phyloP scores from a whole-genome alignment of 2,888 invertebrate species.

The Drepanosiphum platanoidis region DNA sequence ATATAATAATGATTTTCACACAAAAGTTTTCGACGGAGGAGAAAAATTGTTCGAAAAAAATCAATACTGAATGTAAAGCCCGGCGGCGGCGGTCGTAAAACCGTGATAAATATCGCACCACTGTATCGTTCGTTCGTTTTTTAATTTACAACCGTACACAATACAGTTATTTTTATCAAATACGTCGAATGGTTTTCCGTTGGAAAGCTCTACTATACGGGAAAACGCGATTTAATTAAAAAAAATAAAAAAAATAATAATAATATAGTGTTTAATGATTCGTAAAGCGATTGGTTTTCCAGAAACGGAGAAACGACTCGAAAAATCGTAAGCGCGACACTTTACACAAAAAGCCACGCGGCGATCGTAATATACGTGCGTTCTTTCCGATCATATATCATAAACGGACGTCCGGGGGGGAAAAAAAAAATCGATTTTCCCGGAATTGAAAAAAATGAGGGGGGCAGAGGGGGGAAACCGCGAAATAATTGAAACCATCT shows the following conservation, averaged over 20 bases:
- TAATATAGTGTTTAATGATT: too few species aligned
- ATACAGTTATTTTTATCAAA: too few species aligned
- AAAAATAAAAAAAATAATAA: too few species aligned
- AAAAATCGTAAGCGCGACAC: constrained; percentile 1
- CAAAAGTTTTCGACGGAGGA: not conserved
- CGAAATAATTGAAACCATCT: constrained; percentile 52
- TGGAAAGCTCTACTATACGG: too few species aligned
- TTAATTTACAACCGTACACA: too few species aligned
- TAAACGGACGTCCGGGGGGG: not conserved
- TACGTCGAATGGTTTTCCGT: too few species aligned
- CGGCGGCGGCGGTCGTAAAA: too few species aligned
- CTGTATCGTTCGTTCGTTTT: too few species aligned
- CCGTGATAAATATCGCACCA: too few species aligned
- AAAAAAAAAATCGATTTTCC: constrained; percentile 23
- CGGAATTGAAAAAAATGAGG: not conserved
- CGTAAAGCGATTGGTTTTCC: not conserved
- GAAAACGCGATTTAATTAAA: too few species aligned
- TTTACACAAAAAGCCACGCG: not conserved
- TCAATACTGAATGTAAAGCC: not conserved
- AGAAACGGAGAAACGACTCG: not conserved
- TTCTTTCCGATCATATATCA: constrained; percentile 41
- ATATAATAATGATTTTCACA: not conserved
- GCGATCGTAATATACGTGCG: not conserved
- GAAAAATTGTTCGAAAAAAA: not conserved
- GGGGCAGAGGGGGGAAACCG: not conserved